Evolutionary conservation across 2,888 invertebrate genomes (phyloP).

Genomic region (Cosmopolites sordidus): DNA sequence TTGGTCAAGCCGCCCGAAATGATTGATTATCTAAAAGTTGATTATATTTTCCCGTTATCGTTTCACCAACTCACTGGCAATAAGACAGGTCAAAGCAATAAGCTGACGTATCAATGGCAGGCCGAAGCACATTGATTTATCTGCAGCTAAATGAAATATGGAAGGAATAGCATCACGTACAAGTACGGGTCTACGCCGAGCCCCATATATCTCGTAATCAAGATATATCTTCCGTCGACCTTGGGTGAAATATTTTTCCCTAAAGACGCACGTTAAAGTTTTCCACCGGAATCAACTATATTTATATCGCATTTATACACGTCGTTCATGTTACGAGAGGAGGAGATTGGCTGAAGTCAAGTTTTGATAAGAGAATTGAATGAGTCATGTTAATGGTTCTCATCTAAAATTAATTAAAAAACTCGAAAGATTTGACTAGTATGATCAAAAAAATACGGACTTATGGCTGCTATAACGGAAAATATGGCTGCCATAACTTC

Average conservation of each 20-base stretch:
- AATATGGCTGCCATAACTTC: too few species aligned
- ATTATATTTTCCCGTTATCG: too few species aligned
- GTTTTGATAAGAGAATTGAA: too few species aligned
- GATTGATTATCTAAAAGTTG: too few species aligned
- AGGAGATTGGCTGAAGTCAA: neutral
- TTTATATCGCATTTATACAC: slow-evolving; percentile 44
- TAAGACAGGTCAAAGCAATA: slow-evolving; percentile 36
- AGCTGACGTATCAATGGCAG: slow-evolving; percentile 44
- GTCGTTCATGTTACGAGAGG: slow-evolving; percentile 41
- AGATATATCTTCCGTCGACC: slow-evolving; percentile 47
- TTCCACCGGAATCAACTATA: slow-evolving; percentile 27
- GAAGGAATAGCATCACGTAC: slow-evolving; percentile 46
- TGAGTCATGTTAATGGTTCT: too few species aligned
- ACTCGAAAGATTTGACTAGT: too few species aligned
- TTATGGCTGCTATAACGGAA: too few species aligned
- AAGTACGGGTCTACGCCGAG: slow-evolving; percentile 30
- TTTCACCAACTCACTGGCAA: too few species aligned
- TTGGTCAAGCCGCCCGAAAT: too few species aligned
- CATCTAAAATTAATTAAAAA: too few species aligned
- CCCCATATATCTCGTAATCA: slow-evolving; percentile 39
- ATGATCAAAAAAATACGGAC: too few species aligned
- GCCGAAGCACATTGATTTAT: slow-evolving; percentile 46
- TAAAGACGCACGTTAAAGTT: slow-evolving; percentile 26
- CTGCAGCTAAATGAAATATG: slow-evolving; percentile 45
- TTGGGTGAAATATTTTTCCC: slow-evolving; percentile 46